Conservation (phyloP, 1,140 invertebrate genomes). For the Bombyx mori region ASM3026992v2 NC_085124.1:10027001-10027500, state of each 20-base stretch:
- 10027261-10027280: constrained; percentile 21
- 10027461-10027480: too few species aligned
- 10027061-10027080: too few species aligned
- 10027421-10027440: too few species aligned
- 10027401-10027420: neutral
- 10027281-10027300: constrained; percentile 45
- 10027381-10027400: constrained; percentile 2
- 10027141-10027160: too few species aligned
- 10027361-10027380: constrained; percentile 15
- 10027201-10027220: constrained; percentile 17
- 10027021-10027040: too few species aligned
- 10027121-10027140: too few species aligned
- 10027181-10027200: neutral
- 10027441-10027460: too few species aligned
- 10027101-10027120: too few species aligned
- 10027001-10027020: too few species aligned
- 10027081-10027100: too few species aligned
- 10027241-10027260: constrained; percentile 42
- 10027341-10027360: constrained; percentile 34
- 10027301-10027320: constrained; percentile 25
- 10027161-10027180: neutral
- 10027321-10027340: constrained; percentile 42
- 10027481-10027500: too few species aligned
- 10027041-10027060: too few species aligned
- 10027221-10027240: constrained; percentile 15